Base-by-base conservation (phyloP, 2,888 invertebrate genomes). In the Drosophila affinis region DNA sequence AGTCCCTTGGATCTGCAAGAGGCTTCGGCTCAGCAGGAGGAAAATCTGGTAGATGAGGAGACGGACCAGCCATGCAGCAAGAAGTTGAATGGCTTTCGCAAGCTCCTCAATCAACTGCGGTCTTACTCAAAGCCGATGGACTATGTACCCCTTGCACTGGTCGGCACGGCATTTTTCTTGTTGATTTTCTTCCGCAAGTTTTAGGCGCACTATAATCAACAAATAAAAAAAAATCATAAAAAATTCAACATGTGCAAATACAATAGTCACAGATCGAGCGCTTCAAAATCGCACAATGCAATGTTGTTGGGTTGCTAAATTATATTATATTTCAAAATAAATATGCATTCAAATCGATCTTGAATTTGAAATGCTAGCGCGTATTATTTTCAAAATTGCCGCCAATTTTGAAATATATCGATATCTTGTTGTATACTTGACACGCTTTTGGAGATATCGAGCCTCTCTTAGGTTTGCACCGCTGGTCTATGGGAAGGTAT, bases 271-370 rank as follows among this genome's bases (percentile, higher is more conserved):
- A 39, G 14, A 39, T 18, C 10, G 32, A 18, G 29, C 52, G 9
- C 18, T 18, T 60, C 75, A 72, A 72, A 72, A 65, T 72, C 52
- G 32, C 24, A 21, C 12, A 29, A 74, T 45, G 45, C 34, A 24
- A 18, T 58, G 55, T 53, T 55, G 47, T 46, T 45, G 52, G 58
- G 59, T 54, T 81, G 46, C 62, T 44, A 73, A 78, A 84, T 75
- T 72, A 46, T 24, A 81, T 62, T 72, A 60, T 70, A 72, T 67
- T 77, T 60, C 56, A 34, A 57, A 68, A 77, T 61, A 67, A 75
- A 72, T 39, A 6, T 29, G 7, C 29, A 29, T 29, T 7, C 29
- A 29, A 29, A 29, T 32, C 3, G 2, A n/a, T n/a, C 7, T 39
- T n/a, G 7, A 39, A n/a, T 14, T n/a, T 39, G 6, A 39, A 39